Evolutionary conservation across 2,888 invertebrate species (phyloP).

Genomic region (Amiota mariae): DNA sequence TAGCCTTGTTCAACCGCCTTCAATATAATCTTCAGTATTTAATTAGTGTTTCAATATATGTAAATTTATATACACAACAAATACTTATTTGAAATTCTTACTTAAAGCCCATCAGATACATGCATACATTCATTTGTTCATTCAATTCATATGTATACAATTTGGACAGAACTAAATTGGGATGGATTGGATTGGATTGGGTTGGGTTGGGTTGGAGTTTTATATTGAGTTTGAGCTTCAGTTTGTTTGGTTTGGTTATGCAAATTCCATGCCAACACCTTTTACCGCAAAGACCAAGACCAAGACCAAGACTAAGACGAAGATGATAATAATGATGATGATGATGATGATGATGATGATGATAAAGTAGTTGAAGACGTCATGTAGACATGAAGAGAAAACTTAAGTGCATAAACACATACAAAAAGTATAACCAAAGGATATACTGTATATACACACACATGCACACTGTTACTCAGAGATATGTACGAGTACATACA

Average conservation of each 20-base stretch:
- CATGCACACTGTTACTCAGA: constrained; percentile 7
- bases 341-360: too few species aligned
- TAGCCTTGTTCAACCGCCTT: constrained; percentile 10
- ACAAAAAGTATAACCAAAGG: neutral
- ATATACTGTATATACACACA: neutral
- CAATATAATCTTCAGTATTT: constrained; percentile 68
- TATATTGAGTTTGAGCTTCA: constrained; percentile 5
- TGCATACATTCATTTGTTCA: neutral
- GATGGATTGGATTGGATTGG: neutral
- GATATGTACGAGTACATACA: constrained; percentile 32
- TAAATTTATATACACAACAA: constrained; percentile 34
- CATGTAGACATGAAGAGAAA: neutral
- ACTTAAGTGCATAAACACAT: constrained; percentile 27
- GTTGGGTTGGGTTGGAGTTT: neutral
- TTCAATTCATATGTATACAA: constrained; percentile 17
- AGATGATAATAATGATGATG: neutral
- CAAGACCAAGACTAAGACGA: constrained; percentile 55
- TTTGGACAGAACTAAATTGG: constrained; percentile 39
- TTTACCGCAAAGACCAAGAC: constrained; percentile 66
- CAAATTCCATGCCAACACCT: constrained; percentile 67
- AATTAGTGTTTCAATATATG: constrained; percentile 61
- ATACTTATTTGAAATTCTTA: neutral
- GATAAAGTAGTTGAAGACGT: too few species aligned
- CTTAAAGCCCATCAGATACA: neutral
- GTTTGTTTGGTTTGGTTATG: constrained; percentile 55